phyloP scores from a whole-genome alignment of 2,797 vertebrate genomes.

The Sparidentex hasta region DNA sequence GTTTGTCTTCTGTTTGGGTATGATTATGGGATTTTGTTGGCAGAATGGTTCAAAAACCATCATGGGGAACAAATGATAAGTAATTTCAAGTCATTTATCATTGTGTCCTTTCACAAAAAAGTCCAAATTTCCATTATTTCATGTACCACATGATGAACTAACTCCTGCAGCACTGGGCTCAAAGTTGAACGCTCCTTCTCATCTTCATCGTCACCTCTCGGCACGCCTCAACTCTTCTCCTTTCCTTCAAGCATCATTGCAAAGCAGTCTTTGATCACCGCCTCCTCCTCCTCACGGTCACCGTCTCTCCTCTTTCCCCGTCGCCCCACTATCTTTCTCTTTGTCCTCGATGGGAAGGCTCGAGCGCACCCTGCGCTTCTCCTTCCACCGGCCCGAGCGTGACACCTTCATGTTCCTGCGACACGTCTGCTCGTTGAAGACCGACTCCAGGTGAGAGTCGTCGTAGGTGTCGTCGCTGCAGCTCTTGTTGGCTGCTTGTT shows the following conservation, averaged over 20 bases:
- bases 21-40: slow-evolving; percentile 19
- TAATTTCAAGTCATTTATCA: slow-evolving; percentile 3
- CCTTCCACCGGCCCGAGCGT: slow-evolving; percentile 94
- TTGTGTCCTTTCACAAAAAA: slow-evolving; percentile 31
- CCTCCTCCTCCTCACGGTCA: slow-evolving; percentile 60
- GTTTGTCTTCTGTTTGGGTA: slow-evolving; percentile 6
- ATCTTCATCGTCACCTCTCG: slow-evolving; percentile 47
- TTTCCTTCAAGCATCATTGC: slow-evolving; percentile 42
- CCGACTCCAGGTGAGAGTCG: slow-evolving; percentile 81
- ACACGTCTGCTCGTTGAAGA: slow-evolving; percentile 85
- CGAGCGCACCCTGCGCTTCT: slow-evolving; percentile 88
- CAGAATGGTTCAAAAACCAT: slow-evolving; percentile 40
- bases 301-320: slow-evolving; percentile 74
- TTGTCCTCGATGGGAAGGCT: slow-evolving; percentile 87
- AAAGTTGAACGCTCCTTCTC: slow-evolving; percentile 27
- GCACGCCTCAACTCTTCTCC: slow-evolving; percentile 13
- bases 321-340: slow-evolving; percentile 56
- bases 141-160: slow-evolving; percentile 4
- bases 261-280: slow-evolving; percentile 48
- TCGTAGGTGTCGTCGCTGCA: slow-evolving; percentile 73
- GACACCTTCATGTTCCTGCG: slow-evolving; percentile 93
- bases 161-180: slow-evolving; percentile 19
- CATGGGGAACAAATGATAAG: slow-evolving; percentile 17
- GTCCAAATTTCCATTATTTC: slow-evolving; percentile 20
- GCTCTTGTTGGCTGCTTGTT: slow-evolving; percentile 45